Evolutionary conservation across 37 sponge, comb jelly and placozoan genomes (phyloP), one percentile per base, ranked within the genome.

Genomic region (Mnemiopsis leidyi): DNA sequence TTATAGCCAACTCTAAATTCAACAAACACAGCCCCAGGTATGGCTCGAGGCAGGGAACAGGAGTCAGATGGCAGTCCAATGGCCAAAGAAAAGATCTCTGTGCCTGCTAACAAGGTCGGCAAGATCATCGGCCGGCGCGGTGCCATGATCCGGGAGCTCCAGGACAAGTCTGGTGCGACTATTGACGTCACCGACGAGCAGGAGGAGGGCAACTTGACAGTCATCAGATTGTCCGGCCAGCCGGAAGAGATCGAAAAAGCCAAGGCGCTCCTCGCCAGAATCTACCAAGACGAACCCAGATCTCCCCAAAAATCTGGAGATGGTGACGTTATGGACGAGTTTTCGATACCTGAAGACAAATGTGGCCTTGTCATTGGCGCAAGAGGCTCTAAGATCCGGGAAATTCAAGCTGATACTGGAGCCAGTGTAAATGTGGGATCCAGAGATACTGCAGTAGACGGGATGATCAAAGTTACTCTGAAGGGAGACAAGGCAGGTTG

Each of bases 71-170:
- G 61, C 28, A 23, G 37, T 30, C 61, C 90, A 18, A 0, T 37
- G 3, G 90, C 35, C 48, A 85, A 85, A 28, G 90, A 85, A 0
- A 85, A 28, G 39, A 39, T 85, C n/a, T 38, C 90, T 32, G 90
- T 85, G 3, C 90, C 90, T 33, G 40, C 61, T 3, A 40, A n/a
- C 40, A 85, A 85, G 36, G 61, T 85, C 61, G 90, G 90, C 90
- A 85, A 40, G 90, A 39, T 85, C 61, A 85, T 85, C 90, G 90
- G 90, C 61, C 90, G 90, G 25, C 40, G 61, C 29, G 90, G 90
- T 33, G 36, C 32, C 32, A 85, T 40, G 90, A 85, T 85, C 26
- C 90, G 90, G 61, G 90, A 85, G 61, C 90, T 85, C 24, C 24
- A 32, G 48, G 90, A 85, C 20, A 38, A 40, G 61, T 85, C 90